Evolutionary conservation across 2,888 invertebrate species (phyloP).

Genomic region (Rhogogaster chlorosoma): DNA sequence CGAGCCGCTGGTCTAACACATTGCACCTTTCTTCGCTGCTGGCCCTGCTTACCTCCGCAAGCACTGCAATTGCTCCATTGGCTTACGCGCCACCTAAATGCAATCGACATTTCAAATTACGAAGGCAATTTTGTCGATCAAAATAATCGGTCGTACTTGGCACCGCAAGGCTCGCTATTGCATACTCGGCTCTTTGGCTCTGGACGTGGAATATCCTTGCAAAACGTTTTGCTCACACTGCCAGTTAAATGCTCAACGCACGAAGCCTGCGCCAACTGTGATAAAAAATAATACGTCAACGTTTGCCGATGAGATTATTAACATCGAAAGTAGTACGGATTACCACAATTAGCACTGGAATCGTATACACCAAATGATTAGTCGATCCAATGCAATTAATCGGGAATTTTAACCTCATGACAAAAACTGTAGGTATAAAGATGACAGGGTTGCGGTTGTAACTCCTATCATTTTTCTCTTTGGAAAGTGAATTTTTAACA

Average conservation of each 20-base stretch:
- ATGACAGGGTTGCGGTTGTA: neutral
- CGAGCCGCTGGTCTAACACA: conserved; percentile 78
- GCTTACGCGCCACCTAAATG: conserved; percentile 82
- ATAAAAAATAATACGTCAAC: neutral
- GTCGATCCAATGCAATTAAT: neutral
- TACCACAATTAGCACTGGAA: neutral
- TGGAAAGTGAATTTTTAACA: neutral
- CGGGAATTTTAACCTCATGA: neutral
- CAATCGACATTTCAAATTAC: neutral
- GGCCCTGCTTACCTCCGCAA: conserved; percentile 78
- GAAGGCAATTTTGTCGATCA: neutral
- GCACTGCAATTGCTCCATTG: conserved; percentile 84
- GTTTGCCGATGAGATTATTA: neutral
- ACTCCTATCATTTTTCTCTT: neutral
- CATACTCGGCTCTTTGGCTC: conserved; percentile 76
- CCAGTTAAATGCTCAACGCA: conserved; percentile 83
- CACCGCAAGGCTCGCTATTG: conserved; percentile 77
- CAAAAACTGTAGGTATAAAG: neutral
- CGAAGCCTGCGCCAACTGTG: conserved; percentile 76
- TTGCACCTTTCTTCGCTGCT: conserved; percentile 77
- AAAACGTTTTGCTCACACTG: conserved; percentile 80
- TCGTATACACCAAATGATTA: neutral
- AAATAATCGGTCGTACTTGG: conserved; percentile 73
- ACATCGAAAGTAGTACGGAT: neutral
- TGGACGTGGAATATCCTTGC: conserved; percentile 76